These are phyloP conservation scores for Petromus typicus DNA, from an alignment of 2,113 vertebrate genomes.

Conservation along the genomic window DNA sequence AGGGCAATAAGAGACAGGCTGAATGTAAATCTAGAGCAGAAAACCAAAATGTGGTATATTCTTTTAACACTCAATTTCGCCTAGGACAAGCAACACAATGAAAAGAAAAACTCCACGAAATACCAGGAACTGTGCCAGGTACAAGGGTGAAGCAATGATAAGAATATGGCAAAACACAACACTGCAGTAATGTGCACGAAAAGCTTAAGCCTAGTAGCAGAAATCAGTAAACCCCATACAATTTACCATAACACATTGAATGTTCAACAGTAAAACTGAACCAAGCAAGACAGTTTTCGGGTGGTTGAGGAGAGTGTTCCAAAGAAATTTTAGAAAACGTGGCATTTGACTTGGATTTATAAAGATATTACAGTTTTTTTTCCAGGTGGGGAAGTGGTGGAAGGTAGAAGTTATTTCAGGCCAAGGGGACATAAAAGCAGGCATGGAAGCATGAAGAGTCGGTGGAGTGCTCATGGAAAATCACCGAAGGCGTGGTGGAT, in stretches of 20 bases:
- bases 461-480: background rate
- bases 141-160: background rate
- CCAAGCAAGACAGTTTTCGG: background rate
- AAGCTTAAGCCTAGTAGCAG: background rate
- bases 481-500: background rate
- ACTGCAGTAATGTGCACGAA: accelerated
- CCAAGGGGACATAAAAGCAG: background rate
- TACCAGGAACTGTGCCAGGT: background rate
- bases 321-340: background rate
- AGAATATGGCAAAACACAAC: background rate
- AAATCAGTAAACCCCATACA: background rate
- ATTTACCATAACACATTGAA: background rate
- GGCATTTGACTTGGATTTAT: background rate
- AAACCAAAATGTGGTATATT: background rate
- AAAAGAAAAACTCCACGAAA: background rate
- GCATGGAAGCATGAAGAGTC: background rate
- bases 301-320: background rate
- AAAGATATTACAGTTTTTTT: background rate
- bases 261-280: background rate
- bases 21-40: background rate
- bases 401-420: background rate
- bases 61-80: background rate
- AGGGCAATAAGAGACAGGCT: background rate
- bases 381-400: background rate
- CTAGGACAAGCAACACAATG: background rate